Conservation (phyloP, 2,888 invertebrate genomes). For the Netelia fuscicornis region DNA sequence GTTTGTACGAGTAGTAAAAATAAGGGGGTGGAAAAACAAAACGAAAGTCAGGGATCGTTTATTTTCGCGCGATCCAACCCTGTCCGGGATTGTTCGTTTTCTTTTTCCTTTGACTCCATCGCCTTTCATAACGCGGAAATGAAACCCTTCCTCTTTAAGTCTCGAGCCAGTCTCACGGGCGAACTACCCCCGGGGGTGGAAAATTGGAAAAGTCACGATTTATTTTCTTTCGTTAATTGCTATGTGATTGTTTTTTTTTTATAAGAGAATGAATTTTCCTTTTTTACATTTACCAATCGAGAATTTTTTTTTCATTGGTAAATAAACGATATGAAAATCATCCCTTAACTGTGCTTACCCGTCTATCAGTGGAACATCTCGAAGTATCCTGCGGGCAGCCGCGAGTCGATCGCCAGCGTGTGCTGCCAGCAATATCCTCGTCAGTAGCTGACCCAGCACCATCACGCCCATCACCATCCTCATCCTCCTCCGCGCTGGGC, state of each 20-base stretch:
- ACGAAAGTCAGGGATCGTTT: background rate
- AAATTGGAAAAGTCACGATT: too few species aligned
- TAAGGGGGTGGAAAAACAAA: background rate
- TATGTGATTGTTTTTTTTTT: too few species aligned
- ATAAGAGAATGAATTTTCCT: background rate
- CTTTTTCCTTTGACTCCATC: too few species aligned
- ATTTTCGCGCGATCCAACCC: background rate
- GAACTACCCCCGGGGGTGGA: too few species aligned
- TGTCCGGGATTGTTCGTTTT: too few species aligned
- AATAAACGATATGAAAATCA: conserved; percentile 4
- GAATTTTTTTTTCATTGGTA: background rate
- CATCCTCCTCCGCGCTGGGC: conserved; percentile 84
- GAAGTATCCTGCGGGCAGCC: conserved; percentile 81
- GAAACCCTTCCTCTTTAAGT: too few species aligned
- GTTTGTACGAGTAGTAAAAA: background rate
- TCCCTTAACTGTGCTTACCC: conserved; percentile 75
- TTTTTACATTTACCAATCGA: background rate
- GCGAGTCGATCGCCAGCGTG: conserved; percentile 83
- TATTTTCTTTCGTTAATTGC: too few species aligned
- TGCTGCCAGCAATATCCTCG: conserved; percentile 82
- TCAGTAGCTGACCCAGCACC: conserved; percentile 84
- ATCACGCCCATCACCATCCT: conserved; percentile 84
- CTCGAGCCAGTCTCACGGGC: too few species aligned
- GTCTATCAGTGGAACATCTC: conserved; percentile 82
- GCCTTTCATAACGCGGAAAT: too few species aligned